These are phyloP conservation scores for Macheiramphus alcinus DNA, from an alignment of 2,113 vertebrate genomes.

Conservation along the genomic window DNA sequence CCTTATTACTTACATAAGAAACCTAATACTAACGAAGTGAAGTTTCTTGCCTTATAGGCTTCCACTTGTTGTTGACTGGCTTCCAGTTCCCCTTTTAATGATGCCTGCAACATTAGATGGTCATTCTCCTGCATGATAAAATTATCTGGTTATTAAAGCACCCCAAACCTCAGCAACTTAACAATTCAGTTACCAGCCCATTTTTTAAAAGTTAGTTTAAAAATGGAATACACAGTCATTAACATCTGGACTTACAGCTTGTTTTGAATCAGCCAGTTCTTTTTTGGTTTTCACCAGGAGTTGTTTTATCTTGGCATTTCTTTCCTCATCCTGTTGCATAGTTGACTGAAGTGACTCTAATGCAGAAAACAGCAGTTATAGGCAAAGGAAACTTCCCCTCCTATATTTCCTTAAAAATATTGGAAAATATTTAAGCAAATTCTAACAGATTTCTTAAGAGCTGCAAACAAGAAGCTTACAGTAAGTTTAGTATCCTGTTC, in stretches of 20 bases:
- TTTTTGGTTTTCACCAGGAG: constrained; percentile 94
- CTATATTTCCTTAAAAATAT: not conserved
- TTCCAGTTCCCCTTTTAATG: constrained; percentile 90
- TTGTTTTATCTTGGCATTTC: constrained; percentile 89
- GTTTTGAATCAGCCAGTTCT: constrained; percentile 90
- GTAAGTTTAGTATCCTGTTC: not conserved
- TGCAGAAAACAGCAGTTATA: not conserved
- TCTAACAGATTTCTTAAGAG: not conserved
- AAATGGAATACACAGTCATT: not conserved
- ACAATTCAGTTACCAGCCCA: not conserved
- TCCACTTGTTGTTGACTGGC: constrained; percentile 90
- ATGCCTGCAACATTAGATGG: constrained; percentile 82
- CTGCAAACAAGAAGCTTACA: not conserved
- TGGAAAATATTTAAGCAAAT: not conserved
- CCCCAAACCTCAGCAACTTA: not conserved
- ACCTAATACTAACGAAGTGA: not conserved
- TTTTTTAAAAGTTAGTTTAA: not conserved
- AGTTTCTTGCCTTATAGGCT: constrained; percentile 82
- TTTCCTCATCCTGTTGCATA: constrained; percentile 85
- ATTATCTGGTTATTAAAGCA: constrained; percentile 16
- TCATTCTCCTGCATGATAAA: constrained; percentile 82
- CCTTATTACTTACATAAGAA: not conserved
- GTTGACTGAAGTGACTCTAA: constrained; percentile 84
- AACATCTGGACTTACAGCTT: constrained; percentile 78
- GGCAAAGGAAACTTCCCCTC: not conserved